Conservation (phyloP, 2,113 vertebrate genomes). For the Taurulus bubalis region DNA sequence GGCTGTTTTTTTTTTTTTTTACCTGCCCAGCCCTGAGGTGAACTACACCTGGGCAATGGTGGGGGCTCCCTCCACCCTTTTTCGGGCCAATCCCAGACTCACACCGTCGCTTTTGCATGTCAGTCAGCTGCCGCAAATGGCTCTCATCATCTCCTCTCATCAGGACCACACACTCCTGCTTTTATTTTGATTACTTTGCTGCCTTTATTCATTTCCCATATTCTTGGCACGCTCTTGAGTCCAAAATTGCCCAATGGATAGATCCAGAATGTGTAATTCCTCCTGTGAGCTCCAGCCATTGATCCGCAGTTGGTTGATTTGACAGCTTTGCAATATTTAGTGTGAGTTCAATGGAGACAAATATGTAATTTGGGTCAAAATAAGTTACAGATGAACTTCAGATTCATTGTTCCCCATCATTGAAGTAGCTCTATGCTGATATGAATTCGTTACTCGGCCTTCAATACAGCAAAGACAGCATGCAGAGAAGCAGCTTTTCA, state of each 20-base stretch:
- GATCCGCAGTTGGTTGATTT: neutral
- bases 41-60: constrained; percentile 40
- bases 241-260: neutral
- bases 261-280: neutral
- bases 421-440: neutral
- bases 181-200: neutral
- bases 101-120: constrained; percentile 56
- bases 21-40: constrained; percentile 20
- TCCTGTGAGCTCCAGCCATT: neutral
- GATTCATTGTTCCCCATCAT: neutral
- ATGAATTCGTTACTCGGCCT: neutral
- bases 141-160: constrained; percentile 33
- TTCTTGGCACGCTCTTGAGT: neutral
- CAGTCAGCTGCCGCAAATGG: neutral
- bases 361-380: neutral
- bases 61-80: constrained; percentile 9
- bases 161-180: constrained; percentile 3
- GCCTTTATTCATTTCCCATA: neutral
- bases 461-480: neutral
- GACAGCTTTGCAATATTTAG: neutral
- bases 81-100: constrained; percentile 32
- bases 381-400: neutral
- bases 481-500: neutral
- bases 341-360: neutral
- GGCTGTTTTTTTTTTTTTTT: neutral